phyloP scores from a whole-genome alignment of 2,113 vertebrate species.

The Vicugna pacos region DNA sequence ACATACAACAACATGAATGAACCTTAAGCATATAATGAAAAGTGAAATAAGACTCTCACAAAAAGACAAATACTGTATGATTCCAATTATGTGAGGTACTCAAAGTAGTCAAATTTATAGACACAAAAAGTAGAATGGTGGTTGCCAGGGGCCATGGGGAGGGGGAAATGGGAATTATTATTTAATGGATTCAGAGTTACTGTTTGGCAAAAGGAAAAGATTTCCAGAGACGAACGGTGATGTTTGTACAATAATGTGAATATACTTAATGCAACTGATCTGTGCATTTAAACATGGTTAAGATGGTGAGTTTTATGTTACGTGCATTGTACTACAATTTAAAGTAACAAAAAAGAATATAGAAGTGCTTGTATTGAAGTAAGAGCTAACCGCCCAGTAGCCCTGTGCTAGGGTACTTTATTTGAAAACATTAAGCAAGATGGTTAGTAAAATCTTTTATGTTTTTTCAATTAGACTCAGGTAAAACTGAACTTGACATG shows the following conservation, averaged over 20 bases:
- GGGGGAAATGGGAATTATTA: neutral
- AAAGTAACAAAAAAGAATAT: neutral
- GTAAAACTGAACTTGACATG: conserved; percentile 37
- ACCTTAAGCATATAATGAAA: neutral
- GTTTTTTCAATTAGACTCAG: neutral
- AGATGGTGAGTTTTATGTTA: neutral
- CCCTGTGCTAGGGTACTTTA: neutral
- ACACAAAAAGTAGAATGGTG: neutral
- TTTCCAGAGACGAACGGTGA: neutral
- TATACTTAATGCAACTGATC: neutral
- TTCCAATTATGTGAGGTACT: neutral
- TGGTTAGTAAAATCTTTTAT: neutral
- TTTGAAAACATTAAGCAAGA: neutral
- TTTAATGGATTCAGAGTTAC: neutral
- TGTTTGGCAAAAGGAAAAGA: neutral
- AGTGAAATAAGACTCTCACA: neutral
- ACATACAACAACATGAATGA: neutral
- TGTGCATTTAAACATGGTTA: neutral
- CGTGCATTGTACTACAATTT: neutral
- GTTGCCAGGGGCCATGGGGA: neutral
- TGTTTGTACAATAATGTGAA: neutral
- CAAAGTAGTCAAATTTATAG: neutral
- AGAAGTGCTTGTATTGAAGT: neutral
- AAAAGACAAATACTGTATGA: neutral
- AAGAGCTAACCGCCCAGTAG: neutral